These are phyloP conservation scores for Seira ritae DNA, from an alignment of 2,888 invertebrate genomes.

Conservation along the genomic window DNA sequence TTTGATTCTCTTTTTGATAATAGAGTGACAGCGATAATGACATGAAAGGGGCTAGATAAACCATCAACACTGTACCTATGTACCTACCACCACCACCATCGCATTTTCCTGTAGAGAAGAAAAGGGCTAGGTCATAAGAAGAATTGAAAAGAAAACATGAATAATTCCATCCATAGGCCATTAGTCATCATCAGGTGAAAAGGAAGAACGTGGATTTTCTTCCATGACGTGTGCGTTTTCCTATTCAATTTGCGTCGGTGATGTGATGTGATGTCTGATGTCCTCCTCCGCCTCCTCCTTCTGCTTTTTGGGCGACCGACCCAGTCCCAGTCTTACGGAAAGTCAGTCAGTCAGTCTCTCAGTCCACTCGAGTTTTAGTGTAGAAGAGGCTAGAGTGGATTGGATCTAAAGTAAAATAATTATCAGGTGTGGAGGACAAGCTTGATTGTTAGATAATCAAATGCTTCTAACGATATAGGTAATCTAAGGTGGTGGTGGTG, in stretches of 20 bases:
- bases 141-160: slow-evolving; percentile 17
- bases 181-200: slow-evolving; percentile 33
- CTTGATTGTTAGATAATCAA: slow-evolving; percentile 44
- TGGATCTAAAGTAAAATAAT: slow-evolving; percentile 20
- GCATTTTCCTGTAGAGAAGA: slow-evolving; percentile 9
- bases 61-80: slow-evolving; percentile 9
- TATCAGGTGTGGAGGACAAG: slow-evolving; percentile 39
- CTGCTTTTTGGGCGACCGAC: slow-evolving; percentile 18
- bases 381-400: background rate
- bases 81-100: background rate
- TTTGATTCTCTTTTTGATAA: slow-evolving; percentile 36
- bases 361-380: too few relatives aligned
- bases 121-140: slow-evolving; percentile 14
- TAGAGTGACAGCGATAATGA: slow-evolving; percentile 21
- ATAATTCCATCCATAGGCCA: slow-evolving; percentile 26
- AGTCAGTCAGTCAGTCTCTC: slow-evolving; percentile 23
- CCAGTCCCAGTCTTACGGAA: background rate
- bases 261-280: background rate
- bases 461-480: slow-evolving; percentile 14
- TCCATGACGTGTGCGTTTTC: slow-evolving; percentile 21
- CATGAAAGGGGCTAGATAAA: slow-evolving; percentile 26
- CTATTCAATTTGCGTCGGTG: background rate
- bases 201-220: slow-evolving; percentile 21
- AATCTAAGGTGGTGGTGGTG: slow-evolving; percentile 15
- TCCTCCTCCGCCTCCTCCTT: slow-evolving; percentile 4